Evolutionary conservation across 2,888 invertebrate species (phyloP).

Genomic region (Apotomis capreana): DNA sequence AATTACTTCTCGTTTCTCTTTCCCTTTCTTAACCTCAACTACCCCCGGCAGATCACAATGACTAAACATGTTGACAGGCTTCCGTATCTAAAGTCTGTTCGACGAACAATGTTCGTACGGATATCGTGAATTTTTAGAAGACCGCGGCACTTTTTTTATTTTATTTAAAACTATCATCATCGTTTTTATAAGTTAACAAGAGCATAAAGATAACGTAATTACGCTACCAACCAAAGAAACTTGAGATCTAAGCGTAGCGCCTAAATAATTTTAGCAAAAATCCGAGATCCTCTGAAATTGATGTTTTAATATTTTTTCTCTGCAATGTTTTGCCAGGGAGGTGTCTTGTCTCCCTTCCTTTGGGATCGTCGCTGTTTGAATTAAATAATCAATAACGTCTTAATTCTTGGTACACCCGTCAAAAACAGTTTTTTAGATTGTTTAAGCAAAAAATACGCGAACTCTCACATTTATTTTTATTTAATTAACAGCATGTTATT

Average conservation of each 20-base stretch:
- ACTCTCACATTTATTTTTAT: too few species aligned
- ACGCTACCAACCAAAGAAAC: too few species aligned
- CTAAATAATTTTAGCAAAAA: neutral
- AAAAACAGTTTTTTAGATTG: conserved; percentile 15
- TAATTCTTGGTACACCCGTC: conserved; percentile 15
- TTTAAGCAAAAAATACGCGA: too few species aligned
- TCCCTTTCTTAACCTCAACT: neutral
- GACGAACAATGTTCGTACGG: too few species aligned
- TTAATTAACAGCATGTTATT: too few species aligned
- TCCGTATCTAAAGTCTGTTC: too few species aligned
- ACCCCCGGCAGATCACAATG: neutral
- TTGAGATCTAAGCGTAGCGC: neutral
- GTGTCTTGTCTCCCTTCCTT: conserved; percentile 11
- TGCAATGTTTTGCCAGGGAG: conserved; percentile 24
- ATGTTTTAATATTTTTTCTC: conserved; percentile 17
- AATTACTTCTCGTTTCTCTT: conserved; percentile 10
- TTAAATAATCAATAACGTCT: conserved; percentile 34
- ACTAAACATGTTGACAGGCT: neutral
- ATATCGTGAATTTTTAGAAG: too few species aligned
- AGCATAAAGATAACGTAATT: too few species aligned
- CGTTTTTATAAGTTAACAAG: too few species aligned
- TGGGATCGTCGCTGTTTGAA: conserved; percentile 28
- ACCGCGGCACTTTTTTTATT: too few species aligned
- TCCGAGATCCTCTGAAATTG: neutral
- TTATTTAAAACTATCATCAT: too few species aligned